Evolutionary conservation across 2,797 vertebrate genomes (phyloP).

Genomic region (Coendou prehensilis): DNA sequence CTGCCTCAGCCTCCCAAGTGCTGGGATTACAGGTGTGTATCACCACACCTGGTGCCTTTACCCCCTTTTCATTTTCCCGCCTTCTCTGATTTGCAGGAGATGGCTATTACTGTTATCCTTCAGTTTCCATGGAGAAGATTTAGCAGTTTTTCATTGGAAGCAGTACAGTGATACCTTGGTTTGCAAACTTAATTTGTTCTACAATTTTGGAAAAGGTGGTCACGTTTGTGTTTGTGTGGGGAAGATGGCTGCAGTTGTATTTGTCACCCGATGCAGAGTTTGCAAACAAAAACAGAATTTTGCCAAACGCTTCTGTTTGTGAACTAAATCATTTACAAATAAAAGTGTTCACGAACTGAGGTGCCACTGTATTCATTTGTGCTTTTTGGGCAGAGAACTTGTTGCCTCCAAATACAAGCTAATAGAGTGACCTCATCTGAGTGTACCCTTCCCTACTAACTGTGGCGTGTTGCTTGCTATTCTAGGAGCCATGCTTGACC

Average conservation of each 20-base stretch:
- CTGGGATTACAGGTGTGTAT: background rate
- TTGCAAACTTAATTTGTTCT: background rate
- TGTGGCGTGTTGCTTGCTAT: background rate
- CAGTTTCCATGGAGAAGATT: background rate
- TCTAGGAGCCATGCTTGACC: slow-evolving; percentile 84
- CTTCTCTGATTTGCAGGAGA: background rate
- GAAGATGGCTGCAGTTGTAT: background rate
- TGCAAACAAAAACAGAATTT: background rate
- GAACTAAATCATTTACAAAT: background rate
- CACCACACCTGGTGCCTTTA: background rate
- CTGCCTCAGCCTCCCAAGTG: background rate
- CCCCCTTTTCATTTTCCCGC: background rate
- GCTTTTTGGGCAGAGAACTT: slow-evolving; percentile 25
- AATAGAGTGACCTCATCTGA: background rate
- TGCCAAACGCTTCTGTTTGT: background rate
- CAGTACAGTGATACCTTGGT: background rate
- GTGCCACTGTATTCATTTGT: slow-evolving; percentile 11
- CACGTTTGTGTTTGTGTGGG: background rate
- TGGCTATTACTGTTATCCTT: background rate
- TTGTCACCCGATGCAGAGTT: background rate
- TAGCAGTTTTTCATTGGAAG: slow-evolving; percentile 3
- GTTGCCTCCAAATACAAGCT: background rate
- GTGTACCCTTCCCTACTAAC: background rate
- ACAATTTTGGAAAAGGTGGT: background rate
- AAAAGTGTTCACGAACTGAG: background rate